Evolutionary conservation across 2,113 vertebrate species (phyloP), one percentile per base, ranked within the genome.

Genomic region (Podarcis muralis): DNA sequence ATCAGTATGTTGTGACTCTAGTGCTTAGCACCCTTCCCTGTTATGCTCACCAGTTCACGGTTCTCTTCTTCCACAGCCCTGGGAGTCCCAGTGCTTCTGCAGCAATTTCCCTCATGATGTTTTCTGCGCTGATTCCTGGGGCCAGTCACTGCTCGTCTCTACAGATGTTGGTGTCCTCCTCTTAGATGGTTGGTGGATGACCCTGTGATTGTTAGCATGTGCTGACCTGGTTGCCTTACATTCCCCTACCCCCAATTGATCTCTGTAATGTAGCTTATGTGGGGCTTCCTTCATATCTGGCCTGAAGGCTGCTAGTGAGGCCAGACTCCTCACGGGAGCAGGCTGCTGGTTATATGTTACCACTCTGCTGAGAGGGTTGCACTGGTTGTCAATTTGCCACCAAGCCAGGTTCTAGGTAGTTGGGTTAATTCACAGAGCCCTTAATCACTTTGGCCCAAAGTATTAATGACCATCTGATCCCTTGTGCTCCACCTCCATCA

Each of bases 1-100:
- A 91, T 90, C 78, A 35, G 27, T 88, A 93, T 78, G 76, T 57
- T 94, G 91, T 93, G 59, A 59, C 90, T 93, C 27, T 75, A 65
- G 15, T 78, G 22, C 81, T 69, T 88, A 40, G 16, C 72, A 0
- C 88, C 90, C 35, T 90, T 90, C 88, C 48, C 87, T 86, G 81
- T 65, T 91, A n/a, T 91, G 90, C 92, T 96, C 81, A 95, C 90
- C 84, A 71, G 84, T 59, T 92, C 23, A 92, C 92, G 90, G 91
- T 96, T 95, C 89, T 84, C 93, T 81, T 91, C 18, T 75, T 92
- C 94, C 93, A 25, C 96, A 99, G 99, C 99, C 99, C 79, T 99
- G 99, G 99, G 99, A 99, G 95, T 98, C 98, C 81, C 99, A 99
- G 93, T 97, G 97, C 37, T 99, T 99, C 97, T 99, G 97, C 97